These are phyloP conservation scores for Macaria liturata DNA, from an alignment of 2,888 invertebrate genomes.

Conservation along the genomic window DNA sequence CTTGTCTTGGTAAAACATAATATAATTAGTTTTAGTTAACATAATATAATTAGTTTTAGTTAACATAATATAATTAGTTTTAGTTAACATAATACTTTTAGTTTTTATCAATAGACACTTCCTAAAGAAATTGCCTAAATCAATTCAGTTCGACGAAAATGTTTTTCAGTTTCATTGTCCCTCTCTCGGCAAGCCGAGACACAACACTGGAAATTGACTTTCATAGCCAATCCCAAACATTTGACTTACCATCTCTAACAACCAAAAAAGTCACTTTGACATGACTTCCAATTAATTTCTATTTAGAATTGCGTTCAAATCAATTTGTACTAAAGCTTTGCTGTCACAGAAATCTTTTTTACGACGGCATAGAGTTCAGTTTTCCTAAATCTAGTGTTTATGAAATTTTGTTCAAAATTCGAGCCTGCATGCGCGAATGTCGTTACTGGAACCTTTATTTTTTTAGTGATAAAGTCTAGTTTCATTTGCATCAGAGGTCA, in stretches of 20 bases:
- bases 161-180: too few species aligned
- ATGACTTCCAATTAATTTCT: slow-evolving; percentile 55
- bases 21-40: too few species aligned
- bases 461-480: slow-evolving; percentile 17
- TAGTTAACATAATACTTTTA: too few species aligned
- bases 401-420: background rate
- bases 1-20: too few species aligned
- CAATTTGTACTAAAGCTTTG: slow-evolving; percentile 38
- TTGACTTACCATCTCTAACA: slow-evolving; percentile 32
- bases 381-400: slow-evolving; percentile 12
- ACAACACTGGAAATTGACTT: slow-evolving; percentile 7
- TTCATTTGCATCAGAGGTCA: slow-evolving; percentile 28
- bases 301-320: slow-evolving; percentile 63
- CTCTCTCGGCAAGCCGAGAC: background rate
- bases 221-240: slow-evolving; percentile 22
- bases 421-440: slow-evolving; percentile 29
- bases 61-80: too few species aligned
- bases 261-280: slow-evolving; percentile 54
- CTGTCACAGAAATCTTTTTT: slow-evolving; percentile 30
- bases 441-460: slow-evolving; percentile 30
- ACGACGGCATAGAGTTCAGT: slow-evolving; percentile 29
- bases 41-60: too few species aligned
- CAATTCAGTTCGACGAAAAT: too few species aligned
- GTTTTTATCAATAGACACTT: too few species aligned
- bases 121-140: too few species aligned